Conservation (phyloP, 2,888 invertebrate genomes). For the Harpalus rufipes region DNA sequence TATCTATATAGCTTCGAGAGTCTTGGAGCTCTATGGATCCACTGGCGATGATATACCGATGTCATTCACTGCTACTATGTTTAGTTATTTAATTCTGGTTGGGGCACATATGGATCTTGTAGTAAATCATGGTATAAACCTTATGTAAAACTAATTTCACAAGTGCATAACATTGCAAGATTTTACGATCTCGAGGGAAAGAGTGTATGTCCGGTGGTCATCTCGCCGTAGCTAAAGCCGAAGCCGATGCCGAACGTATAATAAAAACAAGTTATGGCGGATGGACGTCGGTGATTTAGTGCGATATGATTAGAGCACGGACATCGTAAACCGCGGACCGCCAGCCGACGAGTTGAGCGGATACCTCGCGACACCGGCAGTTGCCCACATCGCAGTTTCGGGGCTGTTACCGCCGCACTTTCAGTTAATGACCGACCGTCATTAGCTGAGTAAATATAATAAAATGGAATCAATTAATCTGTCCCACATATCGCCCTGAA, state of each 20-base stretch:
- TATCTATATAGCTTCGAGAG: too few species aligned
- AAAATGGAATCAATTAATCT: slow-evolving; percentile 63
- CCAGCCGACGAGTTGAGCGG: not conserved
- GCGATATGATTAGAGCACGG: slow-evolving; percentile 68
- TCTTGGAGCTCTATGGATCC: too few species aligned
- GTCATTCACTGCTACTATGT: not conserved
- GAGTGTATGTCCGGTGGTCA: slow-evolving; percentile 36
- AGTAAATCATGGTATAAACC: slow-evolving; percentile 48
- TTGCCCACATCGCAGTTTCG: slow-evolving; percentile 34
- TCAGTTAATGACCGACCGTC: slow-evolving; percentile 61
- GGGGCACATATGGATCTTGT: slow-evolving; percentile 1
- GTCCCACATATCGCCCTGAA: slow-evolving; percentile 52
- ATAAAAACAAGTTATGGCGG: slow-evolving; percentile 66
- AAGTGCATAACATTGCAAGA: slow-evolving; percentile 55
- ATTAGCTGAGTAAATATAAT: slow-evolving; percentile 66
- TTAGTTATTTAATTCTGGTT: not conserved
- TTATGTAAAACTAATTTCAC: slow-evolving; percentile 53
- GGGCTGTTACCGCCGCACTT: slow-evolving; percentile 51
- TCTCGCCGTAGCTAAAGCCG: slow-evolving; percentile 13
- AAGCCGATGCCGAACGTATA: slow-evolving; percentile 38
- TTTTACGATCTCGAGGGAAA: slow-evolving; percentile 31
- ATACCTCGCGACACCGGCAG: slow-evolving; percentile 20
- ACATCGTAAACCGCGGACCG: slow-evolving; percentile 53
- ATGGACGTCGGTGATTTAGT: slow-evolving; percentile 64
- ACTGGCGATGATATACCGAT: not conserved